Evolutionary conservation across 1,140 invertebrate species (phyloP).

Genomic region (Trachymyrmex cornetzi): DNA sequence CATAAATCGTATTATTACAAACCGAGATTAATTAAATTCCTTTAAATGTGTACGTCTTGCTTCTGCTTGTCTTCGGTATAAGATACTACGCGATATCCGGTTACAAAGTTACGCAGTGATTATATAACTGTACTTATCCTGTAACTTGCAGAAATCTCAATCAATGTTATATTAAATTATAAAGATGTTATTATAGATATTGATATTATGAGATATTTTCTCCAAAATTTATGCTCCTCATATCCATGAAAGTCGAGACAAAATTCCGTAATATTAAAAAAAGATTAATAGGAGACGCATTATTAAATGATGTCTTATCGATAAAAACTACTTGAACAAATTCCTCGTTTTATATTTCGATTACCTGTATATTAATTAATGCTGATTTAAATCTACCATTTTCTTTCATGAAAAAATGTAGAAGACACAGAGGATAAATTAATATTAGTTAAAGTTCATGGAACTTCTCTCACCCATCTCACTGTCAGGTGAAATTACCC

Average conservation of each 20-base stretch:
- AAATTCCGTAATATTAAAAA: background rate
- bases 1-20: background rate
- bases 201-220: background rate
- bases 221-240: background rate
- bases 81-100: background rate
- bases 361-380: background rate
- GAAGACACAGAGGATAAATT: background rate
- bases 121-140: constrained; percentile 16
- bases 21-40: constrained; percentile 17
- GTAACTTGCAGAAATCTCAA: background rate
- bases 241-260: background rate
- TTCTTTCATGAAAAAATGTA: background rate
- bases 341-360: background rate
- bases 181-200: background rate
- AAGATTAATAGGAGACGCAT: background rate
- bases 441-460: background rate
- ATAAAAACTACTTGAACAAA: background rate
- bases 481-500: constrained; percentile 25
- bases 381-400: background rate
- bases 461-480: background rate
- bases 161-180: background rate
- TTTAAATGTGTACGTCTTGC: background rate
- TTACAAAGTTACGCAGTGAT: background rate
- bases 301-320: background rate
- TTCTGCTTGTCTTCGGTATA: background rate